Base-by-base conservation (phyloP, 2,888 invertebrate genomes). In the Aspidapion aeneum region DNA sequence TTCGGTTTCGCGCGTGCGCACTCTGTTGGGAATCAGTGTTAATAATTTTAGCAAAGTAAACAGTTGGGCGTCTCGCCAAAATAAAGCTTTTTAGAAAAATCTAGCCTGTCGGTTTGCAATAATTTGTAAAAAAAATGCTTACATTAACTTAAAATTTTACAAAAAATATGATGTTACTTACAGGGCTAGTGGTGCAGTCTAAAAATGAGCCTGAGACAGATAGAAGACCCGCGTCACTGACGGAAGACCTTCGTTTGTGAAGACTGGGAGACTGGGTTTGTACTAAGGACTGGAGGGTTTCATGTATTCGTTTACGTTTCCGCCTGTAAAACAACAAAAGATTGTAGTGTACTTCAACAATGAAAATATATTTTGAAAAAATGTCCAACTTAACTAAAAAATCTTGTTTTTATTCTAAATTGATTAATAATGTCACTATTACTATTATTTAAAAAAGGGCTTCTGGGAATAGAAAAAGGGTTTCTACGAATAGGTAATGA, bases 161-260 rank as follows among this genome's bases (percentile, higher is more conserved):
- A n/a, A n/a, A n/a, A n/a, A n/a, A n/a, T n/a, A 35, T 35, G 12
- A 35, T 60, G 16, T 20, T 84, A 72, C 84, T 89, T 71, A 91
- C 91, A 1, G 93, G 93, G 79, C 92, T 91, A 60, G 90, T 86
- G 60, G 95, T 94, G 74, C 91, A 91, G 78, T 96, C 96, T 68
- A 96, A 85, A 79, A 95, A 90, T 72, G 94, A 95, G 35, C 91
- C 92, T 69, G 93, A 93, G 61, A 93, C 87, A 69, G 93, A 93
- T 63, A 94, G 84, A 65, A 91, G 84, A 48, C 91, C 93, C 56
- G 93, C 90, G 81, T 94, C 94, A 71, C 91, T 91, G 56, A 93
- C 89, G 5, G 93, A 93, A 1, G 94, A 94, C 67, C 94, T 87
- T 21, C 95, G 85, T 80, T 95, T 95, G 76, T 87, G 85, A 55